A percentile compares a stretch with the other conserved stretches of the same genome.
phyloP scores from a whole-genome alignment of 2,888 invertebrate species.

The Macrosiphum euphorbiae region DNA sequence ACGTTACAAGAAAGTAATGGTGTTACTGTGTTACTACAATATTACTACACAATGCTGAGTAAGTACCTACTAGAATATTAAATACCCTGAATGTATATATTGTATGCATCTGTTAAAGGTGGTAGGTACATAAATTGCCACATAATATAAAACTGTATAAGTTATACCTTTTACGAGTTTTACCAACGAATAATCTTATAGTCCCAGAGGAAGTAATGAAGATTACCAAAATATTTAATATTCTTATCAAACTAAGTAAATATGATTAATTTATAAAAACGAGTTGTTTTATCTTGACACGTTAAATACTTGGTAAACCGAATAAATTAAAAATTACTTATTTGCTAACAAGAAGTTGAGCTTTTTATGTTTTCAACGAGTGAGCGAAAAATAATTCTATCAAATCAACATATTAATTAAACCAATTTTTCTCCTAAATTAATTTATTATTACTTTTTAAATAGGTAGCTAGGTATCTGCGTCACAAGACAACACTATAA shows the following conservation, averaged over 20 bases:
- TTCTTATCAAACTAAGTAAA: neutral
- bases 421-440: no score
- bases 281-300: neutral
- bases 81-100: neutral
- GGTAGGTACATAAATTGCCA: neutral
- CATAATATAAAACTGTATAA: neutral
- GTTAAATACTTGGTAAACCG: neutral
- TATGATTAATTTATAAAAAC: neutral
- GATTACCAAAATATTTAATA: neutral
- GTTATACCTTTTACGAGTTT: neutral
- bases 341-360: neutral
- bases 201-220: neutral
- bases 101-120: neutral
- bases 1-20: neutral
- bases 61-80: neutral
- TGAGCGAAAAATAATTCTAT: neutral
- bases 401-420: neutral
- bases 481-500: neutral
- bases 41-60: neutral
- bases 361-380: neutral
- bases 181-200: neutral
- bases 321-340: neutral
- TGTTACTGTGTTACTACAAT: neutral
- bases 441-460: neutral
- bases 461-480: neutral